Evolutionary conservation across 2,888 invertebrate species (phyloP).

Genomic region (Noctua comes): DNA sequence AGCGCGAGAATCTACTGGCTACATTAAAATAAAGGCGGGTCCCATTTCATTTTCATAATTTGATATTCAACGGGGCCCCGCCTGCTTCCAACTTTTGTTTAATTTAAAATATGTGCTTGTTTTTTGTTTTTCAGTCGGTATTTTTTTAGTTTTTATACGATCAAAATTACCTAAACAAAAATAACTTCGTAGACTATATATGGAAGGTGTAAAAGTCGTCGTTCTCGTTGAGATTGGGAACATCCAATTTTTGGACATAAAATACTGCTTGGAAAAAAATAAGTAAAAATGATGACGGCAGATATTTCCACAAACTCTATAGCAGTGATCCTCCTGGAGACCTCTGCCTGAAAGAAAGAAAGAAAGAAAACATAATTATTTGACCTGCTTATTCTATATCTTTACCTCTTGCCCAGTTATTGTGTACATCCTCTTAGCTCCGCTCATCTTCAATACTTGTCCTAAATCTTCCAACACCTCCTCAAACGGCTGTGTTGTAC

Average conservation of each 20-base stretch:
- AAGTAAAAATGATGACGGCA: neutral
- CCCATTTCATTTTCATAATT: too few species aligned
- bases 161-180: neutral
- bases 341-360: too few species aligned
- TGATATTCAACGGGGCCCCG: too few species aligned
- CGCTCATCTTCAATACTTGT: conserved; percentile 97
- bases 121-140: too few species aligned
- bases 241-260: neutral
- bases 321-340: neutral
- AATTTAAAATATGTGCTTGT: too few species aligned
- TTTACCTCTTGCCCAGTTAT: conserved; percentile 97
- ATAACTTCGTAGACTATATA: neutral
- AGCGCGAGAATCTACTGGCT: too few species aligned
- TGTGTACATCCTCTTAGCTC: conserved; percentile 97
- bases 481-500: conserved; percentile 98
- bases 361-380: too few species aligned
- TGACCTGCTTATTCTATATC: neutral
- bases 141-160: too few species aligned
- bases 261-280: neutral
- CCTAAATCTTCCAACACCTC: conserved; percentile 98
- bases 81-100: too few species aligned
- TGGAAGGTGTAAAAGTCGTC: neutral
- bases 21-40: too few species aligned
- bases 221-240: neutral
- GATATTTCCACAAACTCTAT: neutral